Conservation (phyloP, 2,888 invertebrate genomes). For the Philonicus albiceps region DNA sequence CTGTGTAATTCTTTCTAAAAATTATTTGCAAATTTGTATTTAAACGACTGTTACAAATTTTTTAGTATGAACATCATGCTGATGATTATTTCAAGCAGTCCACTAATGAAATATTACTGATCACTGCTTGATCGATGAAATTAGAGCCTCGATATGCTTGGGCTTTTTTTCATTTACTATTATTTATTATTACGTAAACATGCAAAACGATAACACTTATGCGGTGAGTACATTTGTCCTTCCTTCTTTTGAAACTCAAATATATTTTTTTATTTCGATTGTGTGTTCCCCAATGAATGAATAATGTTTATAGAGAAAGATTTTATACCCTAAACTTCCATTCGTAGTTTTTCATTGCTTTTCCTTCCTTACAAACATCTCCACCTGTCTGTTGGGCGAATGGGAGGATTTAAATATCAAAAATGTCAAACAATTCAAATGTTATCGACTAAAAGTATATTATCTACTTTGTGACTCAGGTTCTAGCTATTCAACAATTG, state of each 20-base stretch:
- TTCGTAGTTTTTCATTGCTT: slow-evolving; percentile 64
- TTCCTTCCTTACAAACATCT: slow-evolving; percentile 58
- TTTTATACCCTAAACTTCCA: slow-evolving; percentile 68
- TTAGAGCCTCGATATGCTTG: neutral
- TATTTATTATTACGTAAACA: neutral
- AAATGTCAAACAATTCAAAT: neutral
- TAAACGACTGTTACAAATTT: neutral
- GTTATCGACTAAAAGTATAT: neutral
- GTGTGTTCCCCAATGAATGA: neutral
- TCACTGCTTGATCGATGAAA: neutral
- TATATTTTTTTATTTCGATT: neutral
- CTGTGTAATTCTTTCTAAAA: neutral
- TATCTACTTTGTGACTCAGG: neutral
- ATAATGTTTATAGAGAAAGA: slow-evolving; percentile 22
- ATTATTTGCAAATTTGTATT: neutral
- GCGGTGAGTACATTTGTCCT: neutral
- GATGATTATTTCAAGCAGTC: neutral
- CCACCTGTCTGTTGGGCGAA: slow-evolving; percentile 56
- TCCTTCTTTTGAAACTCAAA: neutral
- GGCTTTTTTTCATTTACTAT: neutral
- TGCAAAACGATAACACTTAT: slow-evolving; percentile 22
- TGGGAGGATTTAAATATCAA: slow-evolving; percentile 33
- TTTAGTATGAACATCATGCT: neutral
- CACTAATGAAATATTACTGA: neutral
- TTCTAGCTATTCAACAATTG: neutral